Evolutionary conservation across 2,113 vertebrate genomes (phyloP), one percentile per base, ranked within the genome.

Genomic region (Pimephales promelas): DNA sequence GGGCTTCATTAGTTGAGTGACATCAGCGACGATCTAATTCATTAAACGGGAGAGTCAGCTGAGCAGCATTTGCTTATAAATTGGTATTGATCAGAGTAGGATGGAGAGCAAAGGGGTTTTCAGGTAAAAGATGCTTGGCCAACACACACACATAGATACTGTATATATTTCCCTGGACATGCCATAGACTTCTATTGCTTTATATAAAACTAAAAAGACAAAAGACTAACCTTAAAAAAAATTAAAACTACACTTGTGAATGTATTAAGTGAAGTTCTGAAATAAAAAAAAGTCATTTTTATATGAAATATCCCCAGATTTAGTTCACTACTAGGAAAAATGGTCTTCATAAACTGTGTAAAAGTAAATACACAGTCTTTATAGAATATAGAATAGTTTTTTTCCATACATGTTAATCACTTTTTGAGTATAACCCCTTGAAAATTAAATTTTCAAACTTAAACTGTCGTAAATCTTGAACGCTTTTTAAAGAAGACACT

Each of bases 1-100:
- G 90, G 85, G 90, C 91, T 93, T 95, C 92, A 92, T 96, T 94
- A 94, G 92, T 86, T 89, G 91, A 82, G 88, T 84, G 90, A 88
- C 86, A 93, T 84, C 92, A 93, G 92, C 91, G 92, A 92, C 31
- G 88, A 94, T 86, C 92, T 93, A 94, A 95, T 95, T 96, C 94
- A 95, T 96, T 95, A 94, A 90, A 89, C 88, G 90, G 85, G 64
- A 86, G 87, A 95, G 92, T 93, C 91, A 88, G 95, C 92, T 94
- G 89, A 93, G 93, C 90, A 81, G 90, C 92, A 85, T 95, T 94
- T 92, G 93, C 93, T 94, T 95, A 95, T 93, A 94, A 96, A 96
- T 95, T 91, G 94, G 92, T 91, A 96, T 96, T 93, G 95, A 96
- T 91, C 90, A 68, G 49, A n/a, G 49, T 14, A 84, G 82, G 84